Evolutionary conservation across 2,888 invertebrate species (phyloP), one percentile per base, ranked within the genome.

Genomic region (Stenurella melanura): DNA sequence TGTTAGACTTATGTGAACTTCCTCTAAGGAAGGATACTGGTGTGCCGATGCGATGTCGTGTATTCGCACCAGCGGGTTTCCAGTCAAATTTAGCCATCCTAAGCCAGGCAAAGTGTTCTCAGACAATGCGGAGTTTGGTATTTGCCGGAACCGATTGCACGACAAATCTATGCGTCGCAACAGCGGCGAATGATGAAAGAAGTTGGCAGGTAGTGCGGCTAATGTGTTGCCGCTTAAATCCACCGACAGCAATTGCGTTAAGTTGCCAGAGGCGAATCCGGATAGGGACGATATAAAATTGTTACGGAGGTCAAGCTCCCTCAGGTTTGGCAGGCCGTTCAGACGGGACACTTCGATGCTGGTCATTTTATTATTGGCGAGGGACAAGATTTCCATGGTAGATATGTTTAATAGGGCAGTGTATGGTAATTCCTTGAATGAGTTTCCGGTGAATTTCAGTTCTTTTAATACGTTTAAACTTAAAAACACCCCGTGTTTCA

Each of bases 41-140:
- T 94, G 93, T 56, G 93, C 92, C 75, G 93, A 92, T 83, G 93
- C 92, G 86, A 94, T 92, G 84, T 95, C 95, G 86, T 95, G 93
- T 81, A 96, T 93, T 85, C 94, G 93, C 21, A 93, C 92, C 74
- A 97, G 91, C 0, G 96, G 95, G 90, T 97, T 97, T 2, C 93
- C 94, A 10, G 96, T 96, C 84, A 97, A 91, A 87, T 97, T 97
- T 4, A 97, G 90, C 90, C 94, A 94, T 12, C 92, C 93, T 0
- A 96, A 89, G 4, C 93, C 93, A 0, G 95, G 94, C 60, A 96
- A 90, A 68, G 95, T 94, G 63, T 93, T 92, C 82, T 94, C 94
- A 0, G 96, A 94, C 34, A 96, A 90, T 0, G 95, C 94, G 12
- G 93, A 92, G 71, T 93, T 93, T 0, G 96, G 96, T 83, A 97